phyloP scores from a whole-genome alignment of 2,113 vertebrate genomes.

The Nicator chloris region DNA sequence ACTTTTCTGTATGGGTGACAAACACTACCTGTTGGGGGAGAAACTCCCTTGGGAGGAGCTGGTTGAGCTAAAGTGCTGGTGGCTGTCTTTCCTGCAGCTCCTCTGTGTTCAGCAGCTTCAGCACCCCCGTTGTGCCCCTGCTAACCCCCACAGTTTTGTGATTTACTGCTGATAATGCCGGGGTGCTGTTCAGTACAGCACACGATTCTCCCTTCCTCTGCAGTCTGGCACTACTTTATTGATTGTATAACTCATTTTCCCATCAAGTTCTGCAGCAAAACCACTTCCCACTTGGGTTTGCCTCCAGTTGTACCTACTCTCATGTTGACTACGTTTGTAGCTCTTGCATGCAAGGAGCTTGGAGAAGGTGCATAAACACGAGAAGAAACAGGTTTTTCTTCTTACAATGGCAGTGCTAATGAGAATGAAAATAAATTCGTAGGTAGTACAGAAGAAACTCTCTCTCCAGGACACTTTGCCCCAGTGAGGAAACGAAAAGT shows the following conservation, averaged over 20 bases:
- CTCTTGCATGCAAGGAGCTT: background rate
- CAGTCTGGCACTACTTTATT: background rate
- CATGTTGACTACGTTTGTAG: background rate
- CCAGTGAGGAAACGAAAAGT: background rate
- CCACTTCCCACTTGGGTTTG: background rate
- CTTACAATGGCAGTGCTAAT: background rate
- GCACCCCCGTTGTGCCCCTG: background rate
- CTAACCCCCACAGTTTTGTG: background rate
- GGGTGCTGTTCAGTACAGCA: background rate
- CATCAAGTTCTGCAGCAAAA: background rate
- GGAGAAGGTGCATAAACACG: background rate
- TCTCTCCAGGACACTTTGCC: background rate
- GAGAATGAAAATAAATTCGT: background rate
- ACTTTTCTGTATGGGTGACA: background rate
- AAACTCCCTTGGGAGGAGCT: background rate
- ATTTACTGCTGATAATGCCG: background rate
- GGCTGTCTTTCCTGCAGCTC: background rate
- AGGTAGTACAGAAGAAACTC: background rate
- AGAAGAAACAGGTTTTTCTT: background rate
- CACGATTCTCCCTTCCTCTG: background rate
- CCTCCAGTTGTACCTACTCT: background rate
- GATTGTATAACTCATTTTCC: slow-evolving; percentile 38
- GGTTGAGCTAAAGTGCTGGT: background rate
- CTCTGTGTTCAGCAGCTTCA: background rate
- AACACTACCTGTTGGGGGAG: background rate